A percentile compares a stretch with the other conserved stretches of the same genome.
phyloP scores from a whole-genome alignment of 2,113 vertebrate genomes.

The Dascyllus trimaculatus region DNA sequence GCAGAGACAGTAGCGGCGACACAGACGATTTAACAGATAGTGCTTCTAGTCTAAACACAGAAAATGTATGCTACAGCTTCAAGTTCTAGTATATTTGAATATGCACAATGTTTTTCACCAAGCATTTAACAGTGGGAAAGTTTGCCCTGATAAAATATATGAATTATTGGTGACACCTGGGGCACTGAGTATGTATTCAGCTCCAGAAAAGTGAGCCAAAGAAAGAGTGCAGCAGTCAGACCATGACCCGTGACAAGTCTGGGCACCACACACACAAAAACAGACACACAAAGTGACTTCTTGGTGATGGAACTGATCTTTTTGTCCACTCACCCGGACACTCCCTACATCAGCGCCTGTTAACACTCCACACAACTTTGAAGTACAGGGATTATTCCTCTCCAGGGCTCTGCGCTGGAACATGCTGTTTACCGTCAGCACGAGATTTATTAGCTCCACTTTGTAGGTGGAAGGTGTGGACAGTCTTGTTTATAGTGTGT shows the following conservation, averaged over 20 bases:
- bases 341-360: conserved; percentile 70
- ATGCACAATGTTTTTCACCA: neutral
- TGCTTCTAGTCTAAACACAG: conserved; percentile 29
- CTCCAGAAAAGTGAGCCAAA: neutral
- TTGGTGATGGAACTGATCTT: conserved; percentile 56
- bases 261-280: conserved; percentile 25
- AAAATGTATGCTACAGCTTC: neutral
- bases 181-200: neutral
- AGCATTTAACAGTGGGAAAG: neutral
- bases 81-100: neutral
- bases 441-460: conserved; percentile 73
- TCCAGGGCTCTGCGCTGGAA: conserved; percentile 31
- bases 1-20: conserved; percentile 11
- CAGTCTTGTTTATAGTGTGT: conserved; percentile 50
- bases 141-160: neutral
- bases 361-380: conserved; percentile 61
- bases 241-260: conserved; percentile 62
- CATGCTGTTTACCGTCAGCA: conserved; percentile 71
- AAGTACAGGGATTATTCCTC: conserved; percentile 64
- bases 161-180: conserved; percentile 9
- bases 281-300: neutral
- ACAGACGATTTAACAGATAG: conserved; percentile 33
- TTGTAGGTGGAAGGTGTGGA: conserved; percentile 57
- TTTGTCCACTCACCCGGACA: conserved; percentile 55
- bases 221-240: conserved; percentile 22